A percentile compares a stretch with the other conserved stretches of the same genome.
Evolutionary conservation across 2,113 vertebrate genomes (phyloP).

Genomic region (Amazona guildingii): DNA sequence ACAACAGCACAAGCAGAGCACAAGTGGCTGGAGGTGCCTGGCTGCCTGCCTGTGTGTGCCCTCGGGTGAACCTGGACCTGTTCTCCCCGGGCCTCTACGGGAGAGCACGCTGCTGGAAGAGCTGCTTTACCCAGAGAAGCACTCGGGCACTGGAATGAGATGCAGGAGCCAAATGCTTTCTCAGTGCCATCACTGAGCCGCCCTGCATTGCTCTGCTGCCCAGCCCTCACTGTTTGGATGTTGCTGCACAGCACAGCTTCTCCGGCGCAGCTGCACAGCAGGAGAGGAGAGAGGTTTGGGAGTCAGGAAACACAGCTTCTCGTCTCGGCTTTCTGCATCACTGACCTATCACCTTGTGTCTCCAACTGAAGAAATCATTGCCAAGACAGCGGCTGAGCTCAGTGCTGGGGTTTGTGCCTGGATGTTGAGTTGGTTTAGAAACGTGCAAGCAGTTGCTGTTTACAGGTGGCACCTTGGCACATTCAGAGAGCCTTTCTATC

Average conservation of each 20-base stretch:
- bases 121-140: neutral
- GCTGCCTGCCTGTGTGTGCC: neutral
- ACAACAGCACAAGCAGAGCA: neutral
- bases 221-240: neutral
- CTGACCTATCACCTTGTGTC: neutral
- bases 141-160: neutral
- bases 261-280: neutral
- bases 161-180: neutral
- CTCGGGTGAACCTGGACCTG: neutral
- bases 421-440: neutral
- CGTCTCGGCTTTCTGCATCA: neutral
- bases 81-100: neutral
- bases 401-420: neutral
- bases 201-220: neutral
- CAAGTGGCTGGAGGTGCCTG: neutral
- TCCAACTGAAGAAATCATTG: neutral
- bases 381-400: neutral
- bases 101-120: neutral
- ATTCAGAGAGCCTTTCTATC: neutral
- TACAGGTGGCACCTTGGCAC: neutral
- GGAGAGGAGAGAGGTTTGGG: neutral
- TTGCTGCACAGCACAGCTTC: neutral
- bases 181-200: neutral
- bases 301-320: neutral
- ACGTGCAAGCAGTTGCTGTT: neutral